Base-by-base conservation (phyloP, 2,113 vertebrate genomes). In the Cairina moschata region DNA sequence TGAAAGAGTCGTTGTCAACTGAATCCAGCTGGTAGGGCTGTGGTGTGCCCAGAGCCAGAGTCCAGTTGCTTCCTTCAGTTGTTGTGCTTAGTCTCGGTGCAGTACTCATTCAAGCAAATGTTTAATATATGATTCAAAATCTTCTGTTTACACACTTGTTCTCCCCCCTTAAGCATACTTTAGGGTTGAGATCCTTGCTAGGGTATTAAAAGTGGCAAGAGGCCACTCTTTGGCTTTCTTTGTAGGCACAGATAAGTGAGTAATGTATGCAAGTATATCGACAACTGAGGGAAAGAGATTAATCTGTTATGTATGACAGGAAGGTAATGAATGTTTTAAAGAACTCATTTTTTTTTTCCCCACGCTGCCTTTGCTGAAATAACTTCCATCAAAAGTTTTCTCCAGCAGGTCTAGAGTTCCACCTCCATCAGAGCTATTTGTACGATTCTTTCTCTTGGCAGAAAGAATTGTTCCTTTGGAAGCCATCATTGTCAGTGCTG, bases 1-100 rank as follows among this genome's bases (percentile, higher is more conserved):
- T 96, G 88, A 95, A 96, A 95, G 91, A 90, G 62, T 95, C 81
- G 87, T 83, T 95, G 96, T 95, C 95, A 91, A 14, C 66, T 31
- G 69, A 78, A 74, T 62, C 83, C 93, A 94, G 92, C 96, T 96
- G 93, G 32, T 75, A 69, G 28, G 54, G 63, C 26, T 80, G n/a
- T 75, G 8, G 60, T 91, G 79, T 93, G 88, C 76, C 42, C 29
- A 48, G 52, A 66, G 76, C 55, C 76, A 69, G 80, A 76, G 66
- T 80, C 72, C 40, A 77, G 83, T 92, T 93, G 48, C 80, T 94
- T 83, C 60, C 72, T 81, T 91, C 60, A 93, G 66, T 86, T 69
- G 60, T 86, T 81, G 38, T 86, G 38, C 40, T 90, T 72, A 54
- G 40, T 91, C 54, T 94, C 60, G 84, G 38, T n/a, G 16, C 26